Conservation (phyloP, 1,140 invertebrate genomes). For the Orius laevigatus region DNA sequence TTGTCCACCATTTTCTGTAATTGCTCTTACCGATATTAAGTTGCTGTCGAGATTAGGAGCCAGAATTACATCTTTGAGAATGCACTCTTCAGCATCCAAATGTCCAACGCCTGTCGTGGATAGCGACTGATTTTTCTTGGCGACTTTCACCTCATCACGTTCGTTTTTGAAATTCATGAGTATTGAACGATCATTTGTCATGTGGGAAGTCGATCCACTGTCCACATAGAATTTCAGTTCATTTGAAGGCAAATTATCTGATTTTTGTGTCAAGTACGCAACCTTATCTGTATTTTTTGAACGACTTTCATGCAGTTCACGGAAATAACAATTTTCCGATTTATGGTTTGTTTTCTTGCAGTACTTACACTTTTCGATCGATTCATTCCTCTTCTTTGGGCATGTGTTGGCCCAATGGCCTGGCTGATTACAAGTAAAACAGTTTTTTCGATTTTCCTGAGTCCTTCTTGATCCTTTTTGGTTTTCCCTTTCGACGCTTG, state of each 20-base stretch:
- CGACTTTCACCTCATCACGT: background rate
- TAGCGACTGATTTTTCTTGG: background rate
- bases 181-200: background rate
- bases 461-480: background rate
- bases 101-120: background rate
- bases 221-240: slow-evolving; percentile 1
- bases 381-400: background rate
- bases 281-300: background rate
- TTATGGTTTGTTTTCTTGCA: slow-evolving; percentile 10
- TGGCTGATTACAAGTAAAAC: background rate
- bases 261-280: background rate
- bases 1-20: slow-evolving; percentile 6
- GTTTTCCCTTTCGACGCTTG: background rate
- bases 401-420: background rate
- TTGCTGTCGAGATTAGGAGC: slow-evolving; percentile 7
- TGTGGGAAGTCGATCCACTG: background rate
- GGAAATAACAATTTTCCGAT: slow-evolving; percentile 6
- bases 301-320: background rate
- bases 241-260: background rate
- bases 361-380: slow-evolving; percentile 1
- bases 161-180: background rate
- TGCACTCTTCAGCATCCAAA: background rate
- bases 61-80: slow-evolving; percentile 3
- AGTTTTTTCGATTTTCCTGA: background rate
- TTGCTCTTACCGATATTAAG: slow-evolving; percentile 9